Conservation (phyloP, 2,888 invertebrate genomes). For the Linnaemya vulpina region DNA sequence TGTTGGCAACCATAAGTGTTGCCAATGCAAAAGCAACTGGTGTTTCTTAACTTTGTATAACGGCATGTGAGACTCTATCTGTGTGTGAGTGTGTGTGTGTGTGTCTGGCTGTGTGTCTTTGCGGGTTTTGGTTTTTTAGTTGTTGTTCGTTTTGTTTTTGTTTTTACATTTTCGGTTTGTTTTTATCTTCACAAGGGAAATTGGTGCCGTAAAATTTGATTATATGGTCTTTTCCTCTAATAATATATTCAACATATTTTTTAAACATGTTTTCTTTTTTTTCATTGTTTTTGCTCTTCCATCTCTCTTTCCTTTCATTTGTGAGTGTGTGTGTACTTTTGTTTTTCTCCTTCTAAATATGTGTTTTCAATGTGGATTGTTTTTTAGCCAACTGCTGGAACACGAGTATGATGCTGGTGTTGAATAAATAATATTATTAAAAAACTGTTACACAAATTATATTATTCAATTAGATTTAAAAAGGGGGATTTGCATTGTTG, state of each 20-base stretch:
- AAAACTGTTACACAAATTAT: constrained; percentile 32
- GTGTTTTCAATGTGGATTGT: constrained; percentile 31
- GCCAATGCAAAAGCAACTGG: constrained; percentile 68
- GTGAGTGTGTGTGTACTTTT: constrained; percentile 3
- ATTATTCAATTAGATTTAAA: constrained; percentile 44
- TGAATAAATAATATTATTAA: constrained; percentile 48
- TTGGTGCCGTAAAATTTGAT: constrained; percentile 66
- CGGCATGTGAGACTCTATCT: background rate
- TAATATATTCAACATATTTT: constrained; percentile 69
- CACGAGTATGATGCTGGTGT: background rate
- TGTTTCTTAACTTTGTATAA: constrained; percentile 39
- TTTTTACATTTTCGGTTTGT: background rate
- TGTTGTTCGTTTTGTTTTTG: background rate
- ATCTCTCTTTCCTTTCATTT: background rate
- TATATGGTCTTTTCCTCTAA: constrained; percentile 63
- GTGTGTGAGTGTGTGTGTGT: background rate
- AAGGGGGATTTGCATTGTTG: background rate
- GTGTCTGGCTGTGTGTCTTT: background rate
- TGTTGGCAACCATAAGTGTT: constrained; percentile 63
- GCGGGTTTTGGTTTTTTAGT: background rate
- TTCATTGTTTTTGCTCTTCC: constrained; percentile 5
- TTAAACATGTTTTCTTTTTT: constrained; percentile 34
- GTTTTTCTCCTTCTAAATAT: background rate
- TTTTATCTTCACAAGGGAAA: constrained; percentile 40
- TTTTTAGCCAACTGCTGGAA: background rate